Conservation (phyloP, 2,797 vertebrate species). For the Tenualosa thibaudeaui region DNA sequence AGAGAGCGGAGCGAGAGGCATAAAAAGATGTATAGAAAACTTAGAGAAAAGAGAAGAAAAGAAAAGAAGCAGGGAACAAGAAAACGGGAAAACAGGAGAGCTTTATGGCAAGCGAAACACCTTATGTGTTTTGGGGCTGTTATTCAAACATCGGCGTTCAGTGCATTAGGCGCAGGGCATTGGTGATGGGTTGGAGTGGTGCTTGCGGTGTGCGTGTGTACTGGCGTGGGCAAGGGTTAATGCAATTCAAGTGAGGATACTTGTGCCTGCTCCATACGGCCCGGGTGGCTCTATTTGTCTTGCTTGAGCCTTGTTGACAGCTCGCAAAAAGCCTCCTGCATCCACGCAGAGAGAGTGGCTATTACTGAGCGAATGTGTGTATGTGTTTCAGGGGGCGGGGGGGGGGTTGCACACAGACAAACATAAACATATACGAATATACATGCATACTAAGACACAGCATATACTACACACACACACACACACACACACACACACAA, state of each 20-base stretch:
- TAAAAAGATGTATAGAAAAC: neutral
- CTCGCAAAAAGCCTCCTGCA: conserved; percentile 37
- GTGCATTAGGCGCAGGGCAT: neutral
- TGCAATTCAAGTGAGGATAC: conserved; percentile 46
- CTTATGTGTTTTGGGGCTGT: neutral
- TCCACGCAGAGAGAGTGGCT: conserved; percentile 22
- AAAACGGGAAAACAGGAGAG: neutral
- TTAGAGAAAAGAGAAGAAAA: neutral
- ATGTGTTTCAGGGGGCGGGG: too few species aligned
- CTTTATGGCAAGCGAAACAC: neutral
- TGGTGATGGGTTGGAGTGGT: neutral
- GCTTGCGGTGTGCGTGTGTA: neutral
- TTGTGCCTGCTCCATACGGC: conserved; percentile 26
- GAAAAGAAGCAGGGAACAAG: neutral
- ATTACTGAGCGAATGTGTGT: neutral
- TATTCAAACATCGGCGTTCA: neutral
- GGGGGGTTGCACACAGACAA: neutral
- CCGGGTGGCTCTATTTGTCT: conserved; percentile 56
- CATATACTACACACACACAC: neutral
- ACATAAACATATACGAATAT: neutral
- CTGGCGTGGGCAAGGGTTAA: conserved; percentile 38
- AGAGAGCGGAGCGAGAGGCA: neutral
- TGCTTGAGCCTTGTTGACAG: conserved; percentile 52
- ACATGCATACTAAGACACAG: neutral
- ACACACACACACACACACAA: neutral